Evolutionary conservation across 2,113 vertebrate genomes (phyloP), one percentile per base, ranked within the genome.

Genomic region (Conger conger): DNA sequence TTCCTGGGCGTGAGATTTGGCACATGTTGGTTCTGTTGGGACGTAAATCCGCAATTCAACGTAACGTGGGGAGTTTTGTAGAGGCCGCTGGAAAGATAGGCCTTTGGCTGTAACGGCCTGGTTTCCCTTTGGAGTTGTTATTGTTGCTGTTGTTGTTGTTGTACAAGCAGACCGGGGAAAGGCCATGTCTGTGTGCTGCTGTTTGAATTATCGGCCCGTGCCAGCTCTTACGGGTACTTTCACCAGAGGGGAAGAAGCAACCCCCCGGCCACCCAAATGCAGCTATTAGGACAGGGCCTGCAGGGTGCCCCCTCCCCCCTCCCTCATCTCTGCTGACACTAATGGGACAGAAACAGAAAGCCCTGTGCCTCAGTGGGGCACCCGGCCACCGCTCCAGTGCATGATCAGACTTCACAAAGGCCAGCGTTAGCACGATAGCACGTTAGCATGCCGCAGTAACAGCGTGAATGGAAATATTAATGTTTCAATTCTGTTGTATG

Each of bases 271-370:
- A 33, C 50, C 60, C 54, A 27, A 20, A 15, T 82, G 81, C 81
- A 53, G 23, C 81, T 38, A 82, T 82, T 82, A 82, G 37, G 81
- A 82, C 57, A 82, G 36, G 23, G 63, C 68, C 40, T 45, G 82
- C 17, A 38, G 68, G 35, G 68, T 35, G 68, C 63, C 63, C n/a
- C 60, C 9, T n/a, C 37, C 82, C 73, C 42, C 73, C 73, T 77
- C 53, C 68, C 73, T 23, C 38, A 42, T 50, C 68, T 42, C 82
- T 33, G 37, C 82, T 76, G 82, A 76, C 63, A 83, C 68, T 83
- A 83, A 83, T 50, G 42, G 73, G 30, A 77, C 13, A 60, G 18
- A 35, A 3, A 23, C 9, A 79, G 16, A 30, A 11, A 30, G n/a
- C 16, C n/a, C 45, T 7, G 4, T n/a, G 4, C 68, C n/a, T 73